Conservation (phyloP, 2,888 invertebrate genomes). For the Cheilosia pagana region DNA sequence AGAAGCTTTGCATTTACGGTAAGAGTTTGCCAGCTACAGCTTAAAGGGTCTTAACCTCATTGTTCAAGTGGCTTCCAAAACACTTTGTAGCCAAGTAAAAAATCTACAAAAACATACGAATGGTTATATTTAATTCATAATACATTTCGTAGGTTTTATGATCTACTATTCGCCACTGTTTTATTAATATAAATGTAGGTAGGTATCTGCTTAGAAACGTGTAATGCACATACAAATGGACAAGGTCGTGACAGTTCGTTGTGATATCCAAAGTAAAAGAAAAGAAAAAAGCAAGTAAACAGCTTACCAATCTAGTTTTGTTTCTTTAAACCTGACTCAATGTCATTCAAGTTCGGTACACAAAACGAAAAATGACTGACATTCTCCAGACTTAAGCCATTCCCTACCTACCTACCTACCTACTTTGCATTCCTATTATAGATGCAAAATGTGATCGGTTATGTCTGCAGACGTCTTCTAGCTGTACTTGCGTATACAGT, state of each 20-base stretch:
- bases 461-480: constrained; percentile 26
- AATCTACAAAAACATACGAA: not conserved
- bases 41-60: constrained; percentile 45
- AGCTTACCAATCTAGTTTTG: constrained; percentile 56
- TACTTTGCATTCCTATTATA: constrained; percentile 45
- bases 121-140: too few species aligned
- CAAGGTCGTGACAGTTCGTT: constrained; percentile 55
- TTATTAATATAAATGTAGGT: too few species aligned
- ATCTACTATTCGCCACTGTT: not conserved
- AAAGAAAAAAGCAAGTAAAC: constrained; percentile 3
- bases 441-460: constrained; percentile 23
- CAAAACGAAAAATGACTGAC: constrained; percentile 42
- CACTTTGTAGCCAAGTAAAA: not conserved
- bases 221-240: constrained; percentile 22
- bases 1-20: constrained; percentile 37
- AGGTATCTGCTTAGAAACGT: constrained; percentile 7
- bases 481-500: constrained; percentile 21
- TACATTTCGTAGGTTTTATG: not conserved
- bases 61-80: not conserved
- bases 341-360: constrained; percentile 65
- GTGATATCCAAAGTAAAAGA: constrained; percentile 29
- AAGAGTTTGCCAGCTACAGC: constrained; percentile 19
- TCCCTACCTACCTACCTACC: constrained; percentile 4
- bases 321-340: constrained; percentile 50
- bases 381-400: constrained; percentile 7